Percentiles rank a stretch among this genome's conserved stretches.
Evolutionary conservation across 1,140 invertebrate species (phyloP).

Genomic region (Gryllus bimaculatus): DNA sequence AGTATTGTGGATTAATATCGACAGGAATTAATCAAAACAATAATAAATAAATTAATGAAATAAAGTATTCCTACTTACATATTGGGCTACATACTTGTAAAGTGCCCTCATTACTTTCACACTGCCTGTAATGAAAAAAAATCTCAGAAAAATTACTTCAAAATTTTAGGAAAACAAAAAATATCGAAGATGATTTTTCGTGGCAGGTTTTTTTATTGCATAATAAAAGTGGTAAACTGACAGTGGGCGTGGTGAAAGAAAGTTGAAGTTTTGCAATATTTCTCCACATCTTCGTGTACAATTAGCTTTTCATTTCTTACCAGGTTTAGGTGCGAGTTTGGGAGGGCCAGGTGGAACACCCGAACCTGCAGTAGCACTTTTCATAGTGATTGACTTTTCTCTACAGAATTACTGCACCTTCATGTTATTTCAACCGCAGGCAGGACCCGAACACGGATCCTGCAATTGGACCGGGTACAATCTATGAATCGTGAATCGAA

Average conservation of each 20-base stretch:
- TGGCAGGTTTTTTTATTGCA: background rate
- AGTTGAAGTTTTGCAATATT: background rate
- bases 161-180: background rate
- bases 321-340: slow-evolving; percentile 11
- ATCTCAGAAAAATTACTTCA: background rate
- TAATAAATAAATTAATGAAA: background rate
- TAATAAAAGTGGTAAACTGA: background rate
- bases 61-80: slow-evolving; percentile 37
- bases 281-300: background rate
- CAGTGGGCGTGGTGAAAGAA: background rate
- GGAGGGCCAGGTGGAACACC: background rate
- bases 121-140: slow-evolving; percentile 36
- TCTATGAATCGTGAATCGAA: too few relatives aligned
- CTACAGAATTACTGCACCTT: too few relatives aligned
- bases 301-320: background rate
- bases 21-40: too few relatives aligned
- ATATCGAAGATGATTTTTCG: background rate
- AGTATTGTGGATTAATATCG: too few relatives aligned
- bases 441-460: too few relatives aligned
- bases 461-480: too few relatives aligned
- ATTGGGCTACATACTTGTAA: slow-evolving; percentile 48
- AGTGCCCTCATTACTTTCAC: slow-evolving; percentile 51
- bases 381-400: background rate
- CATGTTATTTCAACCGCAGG: too few relatives aligned
- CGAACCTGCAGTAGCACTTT: background rate